Evolutionary conservation across 2,888 invertebrate genomes (phyloP).

Genomic region (Empis stercorea): DNA sequence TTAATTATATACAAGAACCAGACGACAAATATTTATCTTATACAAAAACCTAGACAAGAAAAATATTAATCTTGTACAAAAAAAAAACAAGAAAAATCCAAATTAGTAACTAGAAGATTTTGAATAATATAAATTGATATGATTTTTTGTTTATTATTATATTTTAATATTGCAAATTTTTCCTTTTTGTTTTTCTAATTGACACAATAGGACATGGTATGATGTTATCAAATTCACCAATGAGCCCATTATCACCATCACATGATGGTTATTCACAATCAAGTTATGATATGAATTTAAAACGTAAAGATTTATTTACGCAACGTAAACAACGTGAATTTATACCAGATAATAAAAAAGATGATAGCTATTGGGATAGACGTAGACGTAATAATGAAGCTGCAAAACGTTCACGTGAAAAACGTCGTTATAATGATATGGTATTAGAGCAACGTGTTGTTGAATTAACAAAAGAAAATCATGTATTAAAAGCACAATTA

Average conservation of each 20-base stretch:
- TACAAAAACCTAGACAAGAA: no score
- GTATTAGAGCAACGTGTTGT: constrained; percentile 87
- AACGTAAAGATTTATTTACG: constrained; percentile 73
- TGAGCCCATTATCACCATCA: constrained; percentile 25
- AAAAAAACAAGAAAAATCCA: no score
- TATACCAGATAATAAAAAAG: constrained; percentile 92
- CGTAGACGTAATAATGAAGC: constrained; percentile 94
- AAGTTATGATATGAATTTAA: constrained; percentile 26
- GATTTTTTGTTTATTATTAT: no score
- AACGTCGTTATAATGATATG: constrained; percentile 92
- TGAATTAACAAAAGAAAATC: constrained; percentile 90
- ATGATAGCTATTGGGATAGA: constrained; percentile 95
- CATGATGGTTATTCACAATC: constrained; percentile 32
- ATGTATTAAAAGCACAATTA: constrained; percentile 82
- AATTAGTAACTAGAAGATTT: no score
- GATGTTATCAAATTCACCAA: constrained; percentile 30
- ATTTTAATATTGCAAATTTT: not conserved
- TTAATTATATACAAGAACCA: no score
- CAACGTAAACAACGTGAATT: constrained; percentile 91
- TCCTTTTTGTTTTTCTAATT: no score
- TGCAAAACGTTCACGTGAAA: constrained; percentile 91
- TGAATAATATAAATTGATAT: no score
- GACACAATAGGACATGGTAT: constrained; percentile 8
- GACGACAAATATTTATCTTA: no score
- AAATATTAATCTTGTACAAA: no score